A percentile compares a stretch with the other conserved stretches of the same genome.
Conservation (phyloP, 2,888 invertebrate genomes). For the Pyrocoelia pectoralis region DNA sequence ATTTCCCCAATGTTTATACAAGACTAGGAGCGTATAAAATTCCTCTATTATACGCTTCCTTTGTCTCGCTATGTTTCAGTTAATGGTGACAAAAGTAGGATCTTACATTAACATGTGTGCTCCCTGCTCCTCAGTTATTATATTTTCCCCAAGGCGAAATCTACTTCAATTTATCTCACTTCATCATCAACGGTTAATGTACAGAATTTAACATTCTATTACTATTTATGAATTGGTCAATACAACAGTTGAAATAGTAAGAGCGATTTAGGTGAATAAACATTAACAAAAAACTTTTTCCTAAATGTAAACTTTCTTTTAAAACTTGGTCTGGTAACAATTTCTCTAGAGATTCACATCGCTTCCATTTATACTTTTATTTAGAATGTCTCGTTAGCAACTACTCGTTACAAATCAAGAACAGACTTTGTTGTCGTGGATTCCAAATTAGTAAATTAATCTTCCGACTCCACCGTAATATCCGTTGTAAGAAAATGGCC, state of each 20-base stretch:
- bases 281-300: too few species aligned
- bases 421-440: not conserved
- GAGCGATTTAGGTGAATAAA: too few species aligned
- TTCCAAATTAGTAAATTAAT: not conserved
- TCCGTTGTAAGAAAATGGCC: not conserved
- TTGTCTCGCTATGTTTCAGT: constrained; percentile 33
- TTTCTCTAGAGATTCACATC: not conserved
- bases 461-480: not conserved
- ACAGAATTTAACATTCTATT: not conserved
- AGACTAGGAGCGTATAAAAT: constrained; percentile 36
- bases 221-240: too few species aligned
- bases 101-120: constrained; percentile 24
- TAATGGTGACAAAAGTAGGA: constrained; percentile 24
- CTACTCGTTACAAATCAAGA: not conserved
- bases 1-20: constrained; percentile 40
- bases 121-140: constrained; percentile 18
- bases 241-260: too few species aligned
- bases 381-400: not conserved
- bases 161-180: constrained; percentile 17
- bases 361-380: not conserved
- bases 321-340: not conserved
- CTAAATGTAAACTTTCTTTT: not conserved
- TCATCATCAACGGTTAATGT: not conserved
- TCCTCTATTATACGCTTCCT: constrained; percentile 39
- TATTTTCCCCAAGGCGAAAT: constrained; percentile 17